These are phyloP conservation scores for Tangachromis dhanisi DNA, from an alignment of 2,113 vertebrate genomes.

Conservation along the genomic window DNA sequence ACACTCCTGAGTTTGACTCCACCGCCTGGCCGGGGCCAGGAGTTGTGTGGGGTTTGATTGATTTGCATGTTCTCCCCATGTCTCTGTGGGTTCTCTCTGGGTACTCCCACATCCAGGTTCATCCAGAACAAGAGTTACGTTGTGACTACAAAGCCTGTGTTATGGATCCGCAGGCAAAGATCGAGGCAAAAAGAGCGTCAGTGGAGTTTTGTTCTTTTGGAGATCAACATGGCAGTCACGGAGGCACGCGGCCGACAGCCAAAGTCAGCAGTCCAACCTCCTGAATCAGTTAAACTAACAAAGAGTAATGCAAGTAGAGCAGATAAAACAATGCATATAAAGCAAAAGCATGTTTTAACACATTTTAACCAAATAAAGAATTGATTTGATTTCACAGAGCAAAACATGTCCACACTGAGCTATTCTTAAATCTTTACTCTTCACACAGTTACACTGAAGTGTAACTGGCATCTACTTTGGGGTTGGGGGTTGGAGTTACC, in stretches of 20 bases:
- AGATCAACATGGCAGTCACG: neutral
- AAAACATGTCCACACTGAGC: neutral
- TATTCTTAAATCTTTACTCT: neutral
- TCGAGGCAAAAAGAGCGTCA: fast-evolving
- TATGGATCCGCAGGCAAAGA: fast-evolving
- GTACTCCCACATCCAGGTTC: neutral
- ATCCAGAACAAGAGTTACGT: neutral
- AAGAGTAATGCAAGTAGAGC: neutral
- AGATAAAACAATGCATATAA: neutral
- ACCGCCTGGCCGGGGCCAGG: neutral
- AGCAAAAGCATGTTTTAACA: neutral
- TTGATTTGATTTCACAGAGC: neutral
- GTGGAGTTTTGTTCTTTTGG: neutral
- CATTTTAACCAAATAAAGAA: neutral
- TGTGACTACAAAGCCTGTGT: neutral
- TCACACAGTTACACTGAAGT: neutral
- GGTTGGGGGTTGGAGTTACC: neutral
- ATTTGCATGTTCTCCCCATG: neutral
- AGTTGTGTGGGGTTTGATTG: neutral
- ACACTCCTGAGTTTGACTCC: neutral
- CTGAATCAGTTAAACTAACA: neutral
- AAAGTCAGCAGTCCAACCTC: neutral
- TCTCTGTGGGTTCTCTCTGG: neutral
- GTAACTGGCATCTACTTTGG: neutral
- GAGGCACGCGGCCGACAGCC: neutral